Evolutionary conservation across 2,888 invertebrate genomes (phyloP).

Genomic region (Ganaspis brasiliensis): DNA sequence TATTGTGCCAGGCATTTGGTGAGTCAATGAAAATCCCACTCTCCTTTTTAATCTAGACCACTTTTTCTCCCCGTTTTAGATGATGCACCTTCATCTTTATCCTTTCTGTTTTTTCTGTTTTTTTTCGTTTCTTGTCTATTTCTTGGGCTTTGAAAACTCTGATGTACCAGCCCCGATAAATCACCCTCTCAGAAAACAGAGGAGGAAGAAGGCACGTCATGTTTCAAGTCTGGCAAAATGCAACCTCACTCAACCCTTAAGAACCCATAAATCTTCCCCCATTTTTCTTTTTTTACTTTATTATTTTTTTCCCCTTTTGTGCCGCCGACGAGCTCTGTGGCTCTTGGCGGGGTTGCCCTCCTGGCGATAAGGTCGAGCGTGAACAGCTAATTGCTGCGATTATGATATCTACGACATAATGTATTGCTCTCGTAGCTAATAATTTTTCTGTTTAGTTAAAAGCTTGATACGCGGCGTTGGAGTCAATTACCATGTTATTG

Average conservation of each 20-base stretch:
- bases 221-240: conserved; percentile 62
- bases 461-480: background rate
- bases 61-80: background rate
- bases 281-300: conserved; percentile 43
- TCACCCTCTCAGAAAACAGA: conserved; percentile 41
- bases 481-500: conserved; percentile 21
- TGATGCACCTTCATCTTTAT: conserved; percentile 23
- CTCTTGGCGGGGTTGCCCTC: conserved; percentile 27
- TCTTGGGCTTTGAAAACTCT: conserved; percentile 18
- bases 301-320: conserved; percentile 3
- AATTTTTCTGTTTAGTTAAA: conserved; percentile 33
- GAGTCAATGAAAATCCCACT: conserved; percentile 78
- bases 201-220: conserved; percentile 52
- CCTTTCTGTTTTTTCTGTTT: conserved; percentile 43
- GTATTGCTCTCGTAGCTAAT: conserved; percentile 26
- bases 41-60: conserved; percentile 43
- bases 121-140: conserved; percentile 8
- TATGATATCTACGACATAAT: conserved; percentile 40
- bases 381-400: conserved; percentile 40
- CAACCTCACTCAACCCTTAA: conserved; percentile 61
- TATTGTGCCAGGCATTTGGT: conserved; percentile 87
- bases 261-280: conserved; percentile 64
- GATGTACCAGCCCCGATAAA: conserved; percentile 38
- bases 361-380: conserved; percentile 39
- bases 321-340: background rate